Conservation (phyloP, 2,888 invertebrate species). For the Harpalus rubripes region DNA sequence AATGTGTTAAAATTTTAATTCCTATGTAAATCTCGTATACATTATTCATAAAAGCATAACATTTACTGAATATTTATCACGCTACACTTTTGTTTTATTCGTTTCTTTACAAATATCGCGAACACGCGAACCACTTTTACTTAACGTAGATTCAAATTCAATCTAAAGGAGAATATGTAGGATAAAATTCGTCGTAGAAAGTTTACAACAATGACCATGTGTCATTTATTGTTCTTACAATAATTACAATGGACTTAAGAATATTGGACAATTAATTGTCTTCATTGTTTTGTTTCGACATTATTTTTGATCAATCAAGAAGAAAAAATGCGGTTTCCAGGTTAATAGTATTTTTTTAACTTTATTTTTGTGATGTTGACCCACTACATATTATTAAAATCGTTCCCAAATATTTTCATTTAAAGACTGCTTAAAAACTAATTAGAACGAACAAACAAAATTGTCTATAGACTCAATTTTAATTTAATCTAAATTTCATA, state of each 20-base stretch:
- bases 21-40: conserved; percentile 64
- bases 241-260: not conserved
- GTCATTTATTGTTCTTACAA: not conserved
- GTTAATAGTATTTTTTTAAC: conserved; percentile 26
- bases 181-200: not conserved
- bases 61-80: conserved; percentile 56
- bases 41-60: conserved; percentile 64
- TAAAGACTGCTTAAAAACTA: conserved; percentile 8
- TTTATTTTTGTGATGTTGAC: conserved; percentile 22
- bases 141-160: not conserved
- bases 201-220: not conserved
- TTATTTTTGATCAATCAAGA: conserved; percentile 1
- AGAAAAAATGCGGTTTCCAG: conserved; percentile 38
- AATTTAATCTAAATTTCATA: not conserved
- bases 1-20: conserved; percentile 66
- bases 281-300: not conserved
- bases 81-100: conserved; percentile 34
- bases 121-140: conserved; percentile 27
- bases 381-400: conserved; percentile 25
- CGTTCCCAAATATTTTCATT: conserved; percentile 19
- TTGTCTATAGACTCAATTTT: not conserved
- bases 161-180: not conserved
- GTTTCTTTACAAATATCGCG: conserved; percentile 7
- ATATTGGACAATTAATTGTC: not conserved
- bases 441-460: conserved; percentile 14